Percentiles rank a stretch among this genome's conserved stretches.
Conservation (phyloP, 2,797 vertebrate genomes). For the Hydrophis major region DNA sequence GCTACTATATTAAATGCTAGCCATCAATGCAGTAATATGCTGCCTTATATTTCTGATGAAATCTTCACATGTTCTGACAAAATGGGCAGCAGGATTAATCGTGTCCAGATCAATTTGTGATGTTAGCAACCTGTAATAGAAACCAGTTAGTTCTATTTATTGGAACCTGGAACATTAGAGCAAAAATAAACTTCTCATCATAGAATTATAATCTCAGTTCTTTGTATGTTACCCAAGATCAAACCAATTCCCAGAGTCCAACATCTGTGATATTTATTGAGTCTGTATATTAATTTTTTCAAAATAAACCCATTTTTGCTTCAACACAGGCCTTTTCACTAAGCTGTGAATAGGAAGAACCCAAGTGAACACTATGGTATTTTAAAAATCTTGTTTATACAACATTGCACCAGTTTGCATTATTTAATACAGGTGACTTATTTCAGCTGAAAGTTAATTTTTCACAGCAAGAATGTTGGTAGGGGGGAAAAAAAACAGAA, state of each 20-base stretch:
- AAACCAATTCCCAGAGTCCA: neutral
- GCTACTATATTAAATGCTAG: neutral
- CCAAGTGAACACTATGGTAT: neutral
- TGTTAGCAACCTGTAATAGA: neutral
- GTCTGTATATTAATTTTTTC: neutral
- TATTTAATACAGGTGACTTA: slow-evolving; percentile 22
- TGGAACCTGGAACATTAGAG: neutral
- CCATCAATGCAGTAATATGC: neutral
- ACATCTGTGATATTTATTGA: neutral
- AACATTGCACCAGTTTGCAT: slow-evolving; percentile 5
- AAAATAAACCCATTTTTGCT: neutral
- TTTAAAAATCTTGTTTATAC: slow-evolving; percentile 17
- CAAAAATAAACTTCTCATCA: neutral
- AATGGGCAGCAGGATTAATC: neutral
- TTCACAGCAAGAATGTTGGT: neutral
- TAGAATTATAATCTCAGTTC: slow-evolving; percentile 12
- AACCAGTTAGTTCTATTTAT: neutral
- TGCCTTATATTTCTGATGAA: neutral
- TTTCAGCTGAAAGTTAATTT: slow-evolving; percentile 17
- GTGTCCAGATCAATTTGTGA: neutral
- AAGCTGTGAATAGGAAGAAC: neutral
- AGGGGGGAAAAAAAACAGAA: neutral
- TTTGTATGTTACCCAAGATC: neutral
- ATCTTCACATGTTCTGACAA: neutral
- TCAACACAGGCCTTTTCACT: neutral